A percentile compares a stretch with the other conserved stretches of the same genome.
These are phyloP conservation scores for mouse (Mus musculus) DNA, from an alignment of 2,113 vertebrate genomes.

Conservation along the genomic window DNA sequence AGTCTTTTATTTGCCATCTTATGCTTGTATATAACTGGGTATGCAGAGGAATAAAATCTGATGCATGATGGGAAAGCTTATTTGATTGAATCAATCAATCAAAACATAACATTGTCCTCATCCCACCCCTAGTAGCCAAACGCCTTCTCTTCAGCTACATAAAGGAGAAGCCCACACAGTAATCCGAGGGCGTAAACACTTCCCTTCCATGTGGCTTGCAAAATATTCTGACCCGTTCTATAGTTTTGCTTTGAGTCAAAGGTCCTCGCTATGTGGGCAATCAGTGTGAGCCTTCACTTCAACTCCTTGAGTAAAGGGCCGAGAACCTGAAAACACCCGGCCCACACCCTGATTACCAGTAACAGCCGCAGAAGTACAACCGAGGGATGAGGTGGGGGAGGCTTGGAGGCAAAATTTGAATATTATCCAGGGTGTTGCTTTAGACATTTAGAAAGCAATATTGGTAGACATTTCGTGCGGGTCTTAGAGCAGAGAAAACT, in stretches of 20 bases:
- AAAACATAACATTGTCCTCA: background rate
- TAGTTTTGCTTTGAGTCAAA: background rate
- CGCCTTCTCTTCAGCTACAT: background rate
- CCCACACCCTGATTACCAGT: background rate
- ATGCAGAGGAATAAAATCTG: background rate
- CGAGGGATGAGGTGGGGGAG: accelerated
- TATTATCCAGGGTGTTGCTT: background rate
- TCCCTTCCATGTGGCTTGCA: background rate
- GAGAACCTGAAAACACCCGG: background rate
- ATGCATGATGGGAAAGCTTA: background rate
- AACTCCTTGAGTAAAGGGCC: background rate
- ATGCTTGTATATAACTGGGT: background rate
- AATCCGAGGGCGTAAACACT: background rate
- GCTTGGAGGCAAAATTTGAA: background rate
- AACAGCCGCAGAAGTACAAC: background rate
- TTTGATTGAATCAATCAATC: background rate
- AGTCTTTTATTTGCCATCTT: background rate
- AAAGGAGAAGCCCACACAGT: background rate
- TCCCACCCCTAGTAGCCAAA: background rate
- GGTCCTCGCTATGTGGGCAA: background rate
- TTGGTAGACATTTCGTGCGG: background rate
- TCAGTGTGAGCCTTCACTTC: background rate
- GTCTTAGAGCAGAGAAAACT: background rate
- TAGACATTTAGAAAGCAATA: background rate
- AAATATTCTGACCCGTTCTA: background rate